These are phyloP conservation scores for Capromys pilorides DNA, from an alignment of 2,797 vertebrate genomes.

Conservation along the genomic window DNA sequence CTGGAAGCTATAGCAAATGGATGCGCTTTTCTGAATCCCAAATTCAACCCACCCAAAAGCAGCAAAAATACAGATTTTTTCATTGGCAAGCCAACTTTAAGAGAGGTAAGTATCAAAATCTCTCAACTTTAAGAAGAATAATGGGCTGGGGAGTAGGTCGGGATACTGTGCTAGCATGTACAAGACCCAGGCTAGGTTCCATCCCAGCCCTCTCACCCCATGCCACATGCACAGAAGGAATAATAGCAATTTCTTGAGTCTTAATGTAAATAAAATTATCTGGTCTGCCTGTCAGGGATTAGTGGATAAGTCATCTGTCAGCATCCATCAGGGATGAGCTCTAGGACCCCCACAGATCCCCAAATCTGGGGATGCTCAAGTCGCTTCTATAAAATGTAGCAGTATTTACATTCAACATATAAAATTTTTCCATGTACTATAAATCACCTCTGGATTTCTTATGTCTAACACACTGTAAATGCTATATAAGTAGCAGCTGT, in stretches of 20 bases:
- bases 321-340: not conserved
- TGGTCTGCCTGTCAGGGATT: not conserved
- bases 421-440: too few species aligned
- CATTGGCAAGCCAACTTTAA: constrained; percentile 97
- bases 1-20: constrained; percentile 98
- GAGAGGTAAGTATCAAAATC: constrained; percentile 90
- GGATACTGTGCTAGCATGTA: not conserved
- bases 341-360: not conserved
- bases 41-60: constrained; percentile 96
- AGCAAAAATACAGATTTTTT: constrained; percentile 99
- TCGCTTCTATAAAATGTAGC: not conserved
- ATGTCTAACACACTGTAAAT: not conserved
- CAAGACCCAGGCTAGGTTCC: not conserved
- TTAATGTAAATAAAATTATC: not conserved
- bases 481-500: not conserved
- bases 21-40: constrained; percentile 97
- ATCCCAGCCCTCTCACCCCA: not conserved
- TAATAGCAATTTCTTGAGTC: not conserved
- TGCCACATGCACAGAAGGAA: not conserved
- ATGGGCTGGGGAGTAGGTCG: not conserved
- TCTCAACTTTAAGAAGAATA: not conserved
- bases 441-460: not conserved
- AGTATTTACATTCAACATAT: not conserved
- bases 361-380: not conserved
- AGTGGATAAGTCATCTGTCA: not conserved